phyloP scores from a whole-genome alignment of 2,113 vertebrate species.

The Puma concolor region DNA sequence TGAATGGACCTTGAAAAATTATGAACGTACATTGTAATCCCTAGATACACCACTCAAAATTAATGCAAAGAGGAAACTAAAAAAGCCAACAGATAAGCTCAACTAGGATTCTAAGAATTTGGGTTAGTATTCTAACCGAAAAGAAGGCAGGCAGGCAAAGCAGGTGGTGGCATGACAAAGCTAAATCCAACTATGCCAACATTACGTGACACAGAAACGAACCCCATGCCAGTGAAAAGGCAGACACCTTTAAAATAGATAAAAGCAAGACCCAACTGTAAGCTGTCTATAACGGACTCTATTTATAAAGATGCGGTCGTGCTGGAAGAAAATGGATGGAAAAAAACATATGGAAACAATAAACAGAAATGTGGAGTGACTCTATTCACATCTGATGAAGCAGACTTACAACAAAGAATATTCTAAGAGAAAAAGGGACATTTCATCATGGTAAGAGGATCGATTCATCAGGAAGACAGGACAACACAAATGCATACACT shows the following conservation, averaged over 20 bases:
- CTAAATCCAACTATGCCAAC: rapidly evolving
- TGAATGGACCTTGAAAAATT: rapidly evolving
- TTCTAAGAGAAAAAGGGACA: background rate
- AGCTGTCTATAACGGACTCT: background rate
- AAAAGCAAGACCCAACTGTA: background rate
- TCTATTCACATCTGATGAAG: background rate
- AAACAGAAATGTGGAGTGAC: background rate
- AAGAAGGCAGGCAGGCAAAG: background rate
- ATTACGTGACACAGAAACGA: rapidly evolving
- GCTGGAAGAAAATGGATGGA: background rate
- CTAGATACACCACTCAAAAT: background rate
- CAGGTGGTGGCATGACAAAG: rapidly evolving
- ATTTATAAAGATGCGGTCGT: background rate
- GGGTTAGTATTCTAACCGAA: background rate
- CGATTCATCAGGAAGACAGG: background rate
- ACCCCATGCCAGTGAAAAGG: rapidly evolving
- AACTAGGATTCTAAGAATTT: background rate
- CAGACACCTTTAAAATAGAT: background rate
- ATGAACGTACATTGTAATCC: rapidly evolving
- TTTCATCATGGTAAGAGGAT: background rate
- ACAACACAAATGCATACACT: rapidly evolving
- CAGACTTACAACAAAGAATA: background rate
- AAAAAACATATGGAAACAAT: too few species aligned
- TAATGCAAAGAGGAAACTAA: background rate
- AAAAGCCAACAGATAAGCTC: background rate